Percentiles rank a stretch among this genome's conserved stretches.
Evolutionary conservation across 1,140 invertebrate species (phyloP).

Genomic region (Drosophila leontia): DNA sequence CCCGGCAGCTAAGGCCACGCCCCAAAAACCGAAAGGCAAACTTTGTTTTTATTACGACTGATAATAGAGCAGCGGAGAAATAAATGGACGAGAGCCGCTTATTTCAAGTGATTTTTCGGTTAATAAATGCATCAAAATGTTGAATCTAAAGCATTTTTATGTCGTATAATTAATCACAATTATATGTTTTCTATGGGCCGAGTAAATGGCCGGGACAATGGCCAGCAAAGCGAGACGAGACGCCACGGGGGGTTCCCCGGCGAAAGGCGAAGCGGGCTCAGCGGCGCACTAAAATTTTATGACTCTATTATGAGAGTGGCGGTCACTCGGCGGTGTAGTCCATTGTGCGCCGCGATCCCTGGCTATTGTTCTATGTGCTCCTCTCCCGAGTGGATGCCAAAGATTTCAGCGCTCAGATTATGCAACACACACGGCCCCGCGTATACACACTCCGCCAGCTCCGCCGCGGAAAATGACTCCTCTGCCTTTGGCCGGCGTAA

Average conservation of each 20-base stretch:
- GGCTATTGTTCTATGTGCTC: constrained; percentile 68
- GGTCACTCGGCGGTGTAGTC: constrained; percentile 55
- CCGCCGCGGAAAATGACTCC: not conserved
- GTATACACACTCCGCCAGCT: constrained; percentile 21
- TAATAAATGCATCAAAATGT: constrained; percentile 82
- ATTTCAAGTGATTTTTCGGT: constrained; percentile 81
- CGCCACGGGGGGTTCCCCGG: constrained; percentile 64
- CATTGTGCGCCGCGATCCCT: constrained; percentile 53
- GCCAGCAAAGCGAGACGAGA: constrained; percentile 79
- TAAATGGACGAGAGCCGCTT: constrained; percentile 47
- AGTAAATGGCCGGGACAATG: constrained; percentile 76
- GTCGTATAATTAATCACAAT: constrained; percentile 83
- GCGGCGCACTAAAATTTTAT: constrained; percentile 83
- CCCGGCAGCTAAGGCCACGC: constrained; percentile 17
- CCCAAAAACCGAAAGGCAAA: constrained; percentile 30
- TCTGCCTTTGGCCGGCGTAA: constrained; percentile 67
- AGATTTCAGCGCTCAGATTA: constrained; percentile 79
- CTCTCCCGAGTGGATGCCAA: constrained; percentile 67
- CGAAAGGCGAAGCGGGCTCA: constrained; percentile 32
- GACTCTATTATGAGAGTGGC: constrained; percentile 82
- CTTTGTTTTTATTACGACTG: constrained; percentile 67
- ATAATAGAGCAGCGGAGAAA: constrained; percentile 61
- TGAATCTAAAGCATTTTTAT: constrained; percentile 82
- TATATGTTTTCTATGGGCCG: constrained; percentile 76
- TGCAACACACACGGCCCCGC: constrained; percentile 56